Conservation (phyloP, 2,113 vertebrate genomes). For the Raja brachyura region DNA sequence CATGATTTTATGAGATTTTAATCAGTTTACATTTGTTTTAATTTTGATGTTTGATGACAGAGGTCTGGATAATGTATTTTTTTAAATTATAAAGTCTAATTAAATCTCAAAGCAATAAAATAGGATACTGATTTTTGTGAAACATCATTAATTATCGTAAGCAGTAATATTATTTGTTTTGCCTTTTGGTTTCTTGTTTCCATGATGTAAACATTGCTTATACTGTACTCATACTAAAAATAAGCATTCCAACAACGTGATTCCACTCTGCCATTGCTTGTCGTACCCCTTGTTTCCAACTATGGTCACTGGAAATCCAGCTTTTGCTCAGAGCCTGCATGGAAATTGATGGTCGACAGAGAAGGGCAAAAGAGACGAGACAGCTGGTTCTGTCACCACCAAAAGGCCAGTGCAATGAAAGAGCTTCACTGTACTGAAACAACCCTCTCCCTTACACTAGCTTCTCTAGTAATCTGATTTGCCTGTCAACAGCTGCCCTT, state of each 20-base stretch:
- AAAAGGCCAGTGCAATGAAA: constrained; percentile 52
- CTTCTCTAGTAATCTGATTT: constrained; percentile 54
- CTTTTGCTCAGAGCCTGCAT: constrained; percentile 76
- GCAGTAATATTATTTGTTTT: background rate
- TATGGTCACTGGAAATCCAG: constrained; percentile 77
- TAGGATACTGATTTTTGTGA: background rate
- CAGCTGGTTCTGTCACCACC: constrained; percentile 82
- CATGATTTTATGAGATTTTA: background rate
- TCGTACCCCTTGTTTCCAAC: constrained; percentile 71
- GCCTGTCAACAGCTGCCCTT: constrained; percentile 57
- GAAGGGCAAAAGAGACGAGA: constrained; percentile 80
- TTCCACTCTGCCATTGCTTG: constrained; percentile 52
- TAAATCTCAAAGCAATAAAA: background rate
- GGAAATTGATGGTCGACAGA: constrained; percentile 80
- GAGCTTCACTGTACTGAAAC: constrained; percentile 53
- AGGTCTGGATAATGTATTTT: background rate
- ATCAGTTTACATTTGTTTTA: background rate
- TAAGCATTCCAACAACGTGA: constrained; percentile 44
- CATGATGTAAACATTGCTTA: constrained; percentile 44
- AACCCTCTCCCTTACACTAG: constrained; percentile 50
- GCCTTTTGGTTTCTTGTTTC: background rate
- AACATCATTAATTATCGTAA: background rate
- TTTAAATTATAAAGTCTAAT: background rate
- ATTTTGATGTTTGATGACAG: background rate
- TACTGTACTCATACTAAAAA: constrained; percentile 42